A percentile compares a stretch with the other conserved stretches of the same genome.
Conservation (phyloP, 2,113 vertebrate species). For the Elgaria multicarinata region DNA sequence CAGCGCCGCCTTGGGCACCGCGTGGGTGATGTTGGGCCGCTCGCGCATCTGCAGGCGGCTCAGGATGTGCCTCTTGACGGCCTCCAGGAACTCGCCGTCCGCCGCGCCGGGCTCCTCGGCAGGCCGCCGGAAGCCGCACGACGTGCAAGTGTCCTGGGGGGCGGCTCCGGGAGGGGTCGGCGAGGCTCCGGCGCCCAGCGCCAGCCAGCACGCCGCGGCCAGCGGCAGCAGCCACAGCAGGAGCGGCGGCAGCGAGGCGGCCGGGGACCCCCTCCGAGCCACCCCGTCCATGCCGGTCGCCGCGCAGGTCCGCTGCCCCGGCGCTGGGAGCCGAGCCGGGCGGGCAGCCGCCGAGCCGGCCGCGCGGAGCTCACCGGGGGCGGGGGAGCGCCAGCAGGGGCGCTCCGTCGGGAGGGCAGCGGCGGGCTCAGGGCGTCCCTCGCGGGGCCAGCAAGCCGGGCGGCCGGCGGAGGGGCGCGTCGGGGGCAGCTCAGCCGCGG, state of each 20-base stretch:
- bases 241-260: slow-evolving; percentile 57
- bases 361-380: slow-evolving; percentile 36
- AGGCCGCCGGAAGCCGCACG: slow-evolving; percentile 87
- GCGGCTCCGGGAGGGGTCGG: slow-evolving; percentile 75
- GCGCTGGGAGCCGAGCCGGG: slow-evolving; percentile 17
- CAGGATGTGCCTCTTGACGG: slow-evolving; percentile 96
- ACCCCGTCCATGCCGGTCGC: slow-evolving; percentile 75
- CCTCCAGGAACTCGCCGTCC: slow-evolving; percentile 93
- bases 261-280: slow-evolving; percentile 74
- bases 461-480: background rate
- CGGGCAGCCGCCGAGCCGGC: slow-evolving; percentile 22
- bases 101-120: slow-evolving; percentile 84
- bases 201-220: slow-evolving; percentile 65
- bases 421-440: slow-evolving; percentile 55
- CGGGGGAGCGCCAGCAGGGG: background rate
- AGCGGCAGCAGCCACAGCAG: slow-evolving; percentile 8
- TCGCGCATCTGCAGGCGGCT: slow-evolving; percentile 94
- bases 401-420: slow-evolving; percentile 76
- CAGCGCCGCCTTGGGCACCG: slow-evolving; percentile 94
- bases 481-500: slow-evolving; percentile 41
- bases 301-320: slow-evolving; percentile 47
- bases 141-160: slow-evolving; percentile 88
- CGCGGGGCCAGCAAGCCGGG: background rate
- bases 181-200: slow-evolving; percentile 71
- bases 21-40: slow-evolving; percentile 96